phyloP scores from a whole-genome alignment of 2,888 invertebrate genomes.

The Pachydiplax longipennis region DNA sequence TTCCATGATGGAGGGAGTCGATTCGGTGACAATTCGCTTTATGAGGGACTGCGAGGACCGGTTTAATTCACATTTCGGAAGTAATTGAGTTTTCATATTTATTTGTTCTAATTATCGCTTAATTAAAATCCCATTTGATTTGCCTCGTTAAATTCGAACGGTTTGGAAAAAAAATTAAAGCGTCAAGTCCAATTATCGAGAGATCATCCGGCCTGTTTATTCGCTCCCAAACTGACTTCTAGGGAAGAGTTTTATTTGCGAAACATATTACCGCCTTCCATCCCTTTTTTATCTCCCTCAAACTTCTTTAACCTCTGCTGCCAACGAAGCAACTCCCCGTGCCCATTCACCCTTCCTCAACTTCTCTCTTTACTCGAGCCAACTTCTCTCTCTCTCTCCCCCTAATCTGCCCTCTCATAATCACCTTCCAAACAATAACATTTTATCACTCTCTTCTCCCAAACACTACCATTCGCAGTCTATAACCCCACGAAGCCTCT shows the following conservation, averaged over 20 bases:
- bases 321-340: conserved; percentile 5
- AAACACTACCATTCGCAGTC: conserved; percentile 15
- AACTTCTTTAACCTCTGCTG: conserved; percentile 3
- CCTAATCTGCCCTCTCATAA: neutral
- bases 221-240: neutral
- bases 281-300: neutral
- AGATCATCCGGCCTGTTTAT: neutral
- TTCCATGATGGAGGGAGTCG: too few species aligned
- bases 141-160: too few species aligned
- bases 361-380: neutral
- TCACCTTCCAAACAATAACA: conserved; percentile 34
- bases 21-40: too few species aligned
- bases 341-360: conserved; percentile 12
- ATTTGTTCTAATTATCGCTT: too few species aligned
- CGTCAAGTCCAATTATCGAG: too few species aligned
- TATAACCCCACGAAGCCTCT: neutral
- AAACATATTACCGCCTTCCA: neutral
- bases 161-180: too few species aligned
- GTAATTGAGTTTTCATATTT: too few species aligned
- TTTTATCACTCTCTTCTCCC: conserved; percentile 10
- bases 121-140: too few species aligned
- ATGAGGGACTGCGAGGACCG: too few species aligned
- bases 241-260: neutral
- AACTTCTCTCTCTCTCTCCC: neutral
- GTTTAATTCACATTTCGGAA: too few species aligned